A percentile compares a stretch with the other conserved stretches of the same genome.
Conservation (phyloP, 2,797 vertebrate species). For the Lacerta bilineata region DNA sequence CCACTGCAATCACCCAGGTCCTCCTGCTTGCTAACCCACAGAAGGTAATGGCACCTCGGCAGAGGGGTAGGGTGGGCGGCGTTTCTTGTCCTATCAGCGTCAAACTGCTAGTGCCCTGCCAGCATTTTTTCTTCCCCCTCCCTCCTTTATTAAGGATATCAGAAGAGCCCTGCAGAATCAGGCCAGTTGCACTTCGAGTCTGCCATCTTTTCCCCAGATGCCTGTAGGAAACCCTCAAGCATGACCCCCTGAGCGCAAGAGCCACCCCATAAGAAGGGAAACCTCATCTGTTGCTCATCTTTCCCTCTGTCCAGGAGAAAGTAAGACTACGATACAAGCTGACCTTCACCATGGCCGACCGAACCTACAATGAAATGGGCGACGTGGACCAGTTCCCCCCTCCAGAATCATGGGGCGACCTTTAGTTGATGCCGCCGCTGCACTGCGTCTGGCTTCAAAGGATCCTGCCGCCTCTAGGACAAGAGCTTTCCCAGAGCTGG, state of each 20-base stretch:
- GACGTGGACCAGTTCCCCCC: conserved; percentile 96
- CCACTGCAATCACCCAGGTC: conserved; percentile 95
- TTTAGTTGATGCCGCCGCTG: conserved; percentile 76
- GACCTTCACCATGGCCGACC: conserved; percentile 91
- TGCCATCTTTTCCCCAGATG: neutral
- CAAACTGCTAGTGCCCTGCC: neutral
- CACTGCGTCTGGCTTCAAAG: conserved; percentile 56
- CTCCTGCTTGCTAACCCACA: conserved; percentile 95
- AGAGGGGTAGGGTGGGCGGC: neutral
- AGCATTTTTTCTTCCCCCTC: neutral
- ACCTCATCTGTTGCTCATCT: neutral
- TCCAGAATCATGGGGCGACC: conserved; percentile 91
- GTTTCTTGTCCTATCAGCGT: neutral
- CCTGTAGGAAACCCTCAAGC: neutral
- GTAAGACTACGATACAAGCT: conserved; percentile 96
- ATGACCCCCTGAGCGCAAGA: neutral
- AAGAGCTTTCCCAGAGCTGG: conserved; percentile 10
- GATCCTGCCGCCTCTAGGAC: conserved; percentile 36
- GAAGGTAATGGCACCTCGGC: conserved; percentile 82
- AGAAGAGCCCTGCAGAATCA: neutral
- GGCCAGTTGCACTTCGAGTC: neutral
- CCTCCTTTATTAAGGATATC: neutral
- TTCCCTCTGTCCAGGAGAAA: conserved; percentile 87
- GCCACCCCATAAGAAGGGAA: neutral
- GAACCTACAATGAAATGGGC: conserved; percentile 91